phyloP scores from a whole-genome alignment of 2,113 vertebrate genomes.

The Lophura nycthemera region DNA sequence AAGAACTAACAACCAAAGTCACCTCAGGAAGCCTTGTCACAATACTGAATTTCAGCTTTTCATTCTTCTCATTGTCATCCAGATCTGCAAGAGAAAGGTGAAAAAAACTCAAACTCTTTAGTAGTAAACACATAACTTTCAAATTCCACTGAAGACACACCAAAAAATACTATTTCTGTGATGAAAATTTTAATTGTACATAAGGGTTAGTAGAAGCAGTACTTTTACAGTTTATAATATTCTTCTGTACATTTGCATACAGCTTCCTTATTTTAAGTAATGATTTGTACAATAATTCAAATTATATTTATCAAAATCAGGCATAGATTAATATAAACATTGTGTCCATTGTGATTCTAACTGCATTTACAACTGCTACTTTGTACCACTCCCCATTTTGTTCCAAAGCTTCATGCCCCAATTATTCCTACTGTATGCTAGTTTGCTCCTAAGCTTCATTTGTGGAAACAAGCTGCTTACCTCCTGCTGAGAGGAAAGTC shows the following conservation, averaged over 20 bases:
- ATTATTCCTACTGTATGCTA: neutral
- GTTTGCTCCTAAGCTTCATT: neutral
- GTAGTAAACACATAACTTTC: neutral
- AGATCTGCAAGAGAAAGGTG: constrained; percentile 80
- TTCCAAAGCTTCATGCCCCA: neutral
- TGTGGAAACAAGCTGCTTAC: neutral
- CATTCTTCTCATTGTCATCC: constrained; percentile 87
- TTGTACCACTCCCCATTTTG: neutral
- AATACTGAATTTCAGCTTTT: constrained; percentile 90
- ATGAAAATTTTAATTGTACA: neutral
- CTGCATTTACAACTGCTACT: neutral
- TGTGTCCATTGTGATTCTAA: neutral
- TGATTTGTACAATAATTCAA: neutral
- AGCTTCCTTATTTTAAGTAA: neutral
- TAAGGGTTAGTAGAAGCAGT: neutral
- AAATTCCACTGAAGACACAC: neutral
- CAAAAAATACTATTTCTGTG: neutral
- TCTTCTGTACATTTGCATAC: neutral
- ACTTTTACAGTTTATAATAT: neutral
- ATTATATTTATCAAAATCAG: neutral
- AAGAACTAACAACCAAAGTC: constrained; percentile 12
- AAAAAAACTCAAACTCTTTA: neutral
- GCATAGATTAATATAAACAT: neutral
- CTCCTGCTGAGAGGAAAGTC: neutral
- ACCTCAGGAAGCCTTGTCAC: constrained; percentile 92